phyloP scores from a whole-genome alignment of 2,113 vertebrate genomes.

The Tangachromis dhanisi region DNA sequence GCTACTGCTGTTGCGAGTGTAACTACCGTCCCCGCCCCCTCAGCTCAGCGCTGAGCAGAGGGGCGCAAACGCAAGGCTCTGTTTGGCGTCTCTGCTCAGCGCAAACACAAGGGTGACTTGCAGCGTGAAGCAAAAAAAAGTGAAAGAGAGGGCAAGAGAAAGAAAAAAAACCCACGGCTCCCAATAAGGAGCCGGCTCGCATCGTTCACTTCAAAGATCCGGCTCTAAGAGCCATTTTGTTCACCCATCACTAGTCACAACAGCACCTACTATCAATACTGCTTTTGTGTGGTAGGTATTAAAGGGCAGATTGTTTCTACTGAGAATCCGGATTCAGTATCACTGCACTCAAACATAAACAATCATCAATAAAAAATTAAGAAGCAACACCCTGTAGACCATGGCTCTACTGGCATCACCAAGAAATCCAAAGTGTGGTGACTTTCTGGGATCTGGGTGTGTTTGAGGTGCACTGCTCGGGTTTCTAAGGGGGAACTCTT shows the following conservation, averaged over 20 bases:
- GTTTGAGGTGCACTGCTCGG: neutral
- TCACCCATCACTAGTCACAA: neutral
- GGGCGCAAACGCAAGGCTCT: neutral
- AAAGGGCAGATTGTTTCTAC: neutral
- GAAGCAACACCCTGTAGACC: neutral
- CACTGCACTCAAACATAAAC: neutral
- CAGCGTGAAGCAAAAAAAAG: neutral
- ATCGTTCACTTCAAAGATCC: neutral
- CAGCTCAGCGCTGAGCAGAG: neutral
- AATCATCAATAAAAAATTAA: neutral
- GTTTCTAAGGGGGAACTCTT: neutral
- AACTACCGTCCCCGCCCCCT: neutral
- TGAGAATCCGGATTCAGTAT: neutral
- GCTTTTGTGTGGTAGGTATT: neutral
- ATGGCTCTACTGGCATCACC: neutral
- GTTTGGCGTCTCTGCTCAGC: neutral
- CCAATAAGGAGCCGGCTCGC: neutral
- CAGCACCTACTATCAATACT: neutral
- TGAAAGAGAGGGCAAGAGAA: neutral
- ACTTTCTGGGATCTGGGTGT: neutral
- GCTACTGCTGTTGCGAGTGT: fast-evolving
- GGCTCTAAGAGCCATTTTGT: neutral
- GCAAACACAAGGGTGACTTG: fast-evolving
- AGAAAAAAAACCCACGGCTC: fast-evolving
- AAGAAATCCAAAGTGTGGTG: neutral